Evolutionary conservation across 1,140 invertebrate species (phyloP), one percentile per base, ranked within the genome.

Genomic region (Cylas formicarius): DNA sequence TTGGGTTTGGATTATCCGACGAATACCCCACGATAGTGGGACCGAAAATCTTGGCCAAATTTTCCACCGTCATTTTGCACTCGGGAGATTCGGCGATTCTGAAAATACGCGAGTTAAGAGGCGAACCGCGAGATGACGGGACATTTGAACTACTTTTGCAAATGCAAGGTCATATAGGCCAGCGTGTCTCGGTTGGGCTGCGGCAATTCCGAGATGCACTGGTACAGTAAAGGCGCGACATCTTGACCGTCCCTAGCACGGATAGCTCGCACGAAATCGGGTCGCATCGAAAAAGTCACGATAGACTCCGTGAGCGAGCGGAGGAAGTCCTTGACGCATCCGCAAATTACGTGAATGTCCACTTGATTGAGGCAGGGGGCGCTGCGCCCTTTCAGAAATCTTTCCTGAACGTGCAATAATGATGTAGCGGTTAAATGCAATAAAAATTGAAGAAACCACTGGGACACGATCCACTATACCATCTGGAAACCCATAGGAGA

Each of bases 321-420:
- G 13, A 95, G 67, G 67, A 95, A 96, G 63, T 89, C 82, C 68
- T 94, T 95, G 0, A 95, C 67, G 38, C 81, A 84, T 10, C 87
- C 83, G 65, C 86, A 90, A 28, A 94, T 71, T 0, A 84, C 81
- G 58, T 90, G 75, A 20, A 92, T 77, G 53, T 93, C 89, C 8
- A 75, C 61, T 24, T 77, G 68, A 1, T 75, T 76, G 26, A 91
- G 62, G 62, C 78, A 81, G 1, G 86, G 86, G 3, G 77, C 70
- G 17, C 80, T 78, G 67, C 80, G 83, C 10, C 83, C 81, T 34
- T 75, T 75, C 4, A 90, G 57, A 45, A 91, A 88, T 57, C 79
- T 82, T 42, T 87, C 83, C 62, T 76, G 21, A 16, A 47, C n/a
- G n/a, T n/a, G n/a, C n/a, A n/a, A n/a, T n/a, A n/a, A n/a, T n/a